Percentiles rank a stretch among this genome's conserved stretches.
Conservation (phyloP, 2,888 invertebrate genomes). For the Caenorhabditis uteleia region DNA sequence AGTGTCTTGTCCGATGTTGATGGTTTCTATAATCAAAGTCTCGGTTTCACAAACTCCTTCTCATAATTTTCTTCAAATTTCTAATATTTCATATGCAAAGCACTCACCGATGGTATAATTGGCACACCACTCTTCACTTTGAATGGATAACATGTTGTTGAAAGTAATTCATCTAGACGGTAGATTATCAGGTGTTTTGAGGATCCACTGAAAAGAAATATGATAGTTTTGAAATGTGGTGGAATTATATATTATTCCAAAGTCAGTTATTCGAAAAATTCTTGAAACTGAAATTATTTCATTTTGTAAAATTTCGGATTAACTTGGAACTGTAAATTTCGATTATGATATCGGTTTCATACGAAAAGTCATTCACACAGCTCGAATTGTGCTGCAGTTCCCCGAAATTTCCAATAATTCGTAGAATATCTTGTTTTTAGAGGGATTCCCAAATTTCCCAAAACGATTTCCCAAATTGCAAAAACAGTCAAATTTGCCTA, state of each 20-base stretch:
- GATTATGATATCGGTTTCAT: too few relatives aligned
- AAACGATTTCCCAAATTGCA: too few relatives aligned
- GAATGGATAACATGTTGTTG: slow-evolving; percentile 36
- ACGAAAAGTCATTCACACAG: too few relatives aligned
- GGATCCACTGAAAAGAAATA: slow-evolving; percentile 38
- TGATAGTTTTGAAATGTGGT: neutral
- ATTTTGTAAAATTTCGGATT: too few relatives aligned
- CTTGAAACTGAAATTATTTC: too few relatives aligned
- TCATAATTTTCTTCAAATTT: neutral
- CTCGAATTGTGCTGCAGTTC: too few relatives aligned
- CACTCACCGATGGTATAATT: slow-evolving; percentile 27
- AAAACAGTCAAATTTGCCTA: neutral
- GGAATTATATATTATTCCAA: neutral
- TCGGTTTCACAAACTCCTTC: too few relatives aligned
- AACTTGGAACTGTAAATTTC: too few relatives aligned
- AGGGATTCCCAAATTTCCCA: too few relatives aligned
- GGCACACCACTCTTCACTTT: slow-evolving; percentile 50
- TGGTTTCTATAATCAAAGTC: slow-evolving; percentile 21
- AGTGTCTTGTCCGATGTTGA: slow-evolving; percentile 43
- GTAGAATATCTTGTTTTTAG: too few relatives aligned
- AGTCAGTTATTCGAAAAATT: slow-evolving; percentile 4
- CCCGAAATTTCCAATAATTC: too few relatives aligned
- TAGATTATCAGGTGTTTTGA: slow-evolving; percentile 50
- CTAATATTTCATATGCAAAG: neutral
- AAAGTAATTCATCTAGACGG: slow-evolving; percentile 54